These are phyloP conservation scores for Chelonus formosanus DNA, from an alignment of 2,888 invertebrate species.

Conservation along the genomic window DNA sequence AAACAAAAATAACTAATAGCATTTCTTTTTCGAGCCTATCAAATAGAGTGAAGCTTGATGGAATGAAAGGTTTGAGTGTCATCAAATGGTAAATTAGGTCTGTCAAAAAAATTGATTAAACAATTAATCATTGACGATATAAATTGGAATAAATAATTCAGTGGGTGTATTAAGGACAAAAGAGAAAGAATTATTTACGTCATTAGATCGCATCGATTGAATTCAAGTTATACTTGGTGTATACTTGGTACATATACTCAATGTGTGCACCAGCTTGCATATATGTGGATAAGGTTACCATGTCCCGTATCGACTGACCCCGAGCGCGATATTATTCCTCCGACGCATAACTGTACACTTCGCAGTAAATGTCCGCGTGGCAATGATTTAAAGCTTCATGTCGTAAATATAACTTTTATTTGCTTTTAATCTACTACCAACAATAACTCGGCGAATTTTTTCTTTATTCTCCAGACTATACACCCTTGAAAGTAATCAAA, in stretches of 20 bases:
- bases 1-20: not conserved
- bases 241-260: constrained; percentile 3
- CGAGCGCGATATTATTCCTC: constrained; percentile 28
- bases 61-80: no score
- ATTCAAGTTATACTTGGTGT: constrained; percentile 10
- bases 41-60: no score
- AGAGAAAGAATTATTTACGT: constrained; percentile 24
- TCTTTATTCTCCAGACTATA: not conserved
- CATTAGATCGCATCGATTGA: constrained; percentile 21
- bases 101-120: no score
- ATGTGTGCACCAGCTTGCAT: constrained; percentile 8
- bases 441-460: not conserved
- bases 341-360: constrained; percentile 32
- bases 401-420: not conserved
- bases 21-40: no score
- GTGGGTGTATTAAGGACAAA: constrained; percentile 28
- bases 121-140: not conserved
- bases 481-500: not conserved
- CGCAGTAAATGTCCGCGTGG: constrained; percentile 30
- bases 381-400: constrained; percentile 25
- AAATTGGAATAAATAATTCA: constrained; percentile 27
- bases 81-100: no score
- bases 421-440: not conserved
- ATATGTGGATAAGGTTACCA: constrained; percentile 25
- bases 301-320: constrained; percentile 31